Evolutionary conservation across 2,113 vertebrate genomes (phyloP).

Genomic region (Phoenicopterus ruber): DNA sequence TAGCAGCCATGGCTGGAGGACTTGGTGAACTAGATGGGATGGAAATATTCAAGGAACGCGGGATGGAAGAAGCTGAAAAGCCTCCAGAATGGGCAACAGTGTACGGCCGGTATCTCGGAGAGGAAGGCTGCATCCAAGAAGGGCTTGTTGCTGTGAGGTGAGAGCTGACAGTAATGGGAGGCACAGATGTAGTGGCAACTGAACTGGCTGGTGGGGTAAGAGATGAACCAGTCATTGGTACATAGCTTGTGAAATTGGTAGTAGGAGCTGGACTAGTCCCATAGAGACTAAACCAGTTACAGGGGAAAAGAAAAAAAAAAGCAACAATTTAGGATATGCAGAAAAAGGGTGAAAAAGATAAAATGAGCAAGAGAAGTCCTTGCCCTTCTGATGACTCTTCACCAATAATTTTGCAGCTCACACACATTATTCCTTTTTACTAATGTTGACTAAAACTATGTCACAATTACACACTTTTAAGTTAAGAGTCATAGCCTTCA

Average conservation of each 20-base stretch:
- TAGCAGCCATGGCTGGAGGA: slow-evolving; percentile 64
- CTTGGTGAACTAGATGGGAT: slow-evolving; percentile 69
- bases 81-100: slow-evolving; percentile 77
- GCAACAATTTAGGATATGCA: slow-evolving; percentile 26
- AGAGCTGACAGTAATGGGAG: slow-evolving; percentile 44
- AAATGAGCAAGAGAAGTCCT: slow-evolving; percentile 28
- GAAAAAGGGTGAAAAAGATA: slow-evolving; percentile 6
- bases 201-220: slow-evolving; percentile 64
- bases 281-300: slow-evolving; percentile 89
- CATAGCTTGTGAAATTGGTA: slow-evolving; percentile 58
- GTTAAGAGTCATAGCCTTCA: neutral
- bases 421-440: neutral
- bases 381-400: slow-evolving; percentile 21
- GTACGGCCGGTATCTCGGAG: slow-evolving; percentile 89
- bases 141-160: slow-evolving; percentile 53
- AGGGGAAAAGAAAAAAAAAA: slow-evolving; percentile 59
- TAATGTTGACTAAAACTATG: neutral
- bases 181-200: slow-evolving; percentile 36
- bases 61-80: slow-evolving; percentile 60
- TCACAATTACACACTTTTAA: neutral
- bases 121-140: slow-evolving; percentile 76
- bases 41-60: slow-evolving; percentile 52
- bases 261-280: slow-evolving; percentile 86
- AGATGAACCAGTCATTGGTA: slow-evolving; percentile 57
- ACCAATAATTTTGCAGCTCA: slow-evolving; percentile 2